Base-by-base conservation (phyloP, 2,888 invertebrate genomes). In the Chorisops tibialis region DNA sequence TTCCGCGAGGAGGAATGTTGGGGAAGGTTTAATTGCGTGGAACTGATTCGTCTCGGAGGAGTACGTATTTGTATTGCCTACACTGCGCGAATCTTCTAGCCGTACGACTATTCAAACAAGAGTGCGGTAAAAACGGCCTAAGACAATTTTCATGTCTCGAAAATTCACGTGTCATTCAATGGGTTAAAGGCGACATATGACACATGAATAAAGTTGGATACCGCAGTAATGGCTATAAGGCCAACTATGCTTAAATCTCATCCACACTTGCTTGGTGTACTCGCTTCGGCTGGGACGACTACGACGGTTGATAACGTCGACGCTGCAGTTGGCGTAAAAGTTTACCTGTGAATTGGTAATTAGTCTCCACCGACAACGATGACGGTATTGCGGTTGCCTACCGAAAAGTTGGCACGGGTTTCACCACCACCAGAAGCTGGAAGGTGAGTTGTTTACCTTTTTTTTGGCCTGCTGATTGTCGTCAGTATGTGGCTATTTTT, bases 391-490 rank as follows among this genome's bases (percentile, higher is more conserved):
- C 22, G 24, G 48, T 24, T 48, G 22, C 24, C 48, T 22, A 11
- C 48, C 24, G 16, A 48, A 48, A 48, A 48, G n/a, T 48, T 48
- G 48, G 48, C 48, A 48, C 48, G 48, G 22, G 48, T 24, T 30
- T 48, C 48, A 22, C n/a, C 22, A 24, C 16, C 48, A 11, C n/a
- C 41, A 45, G 45, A 18, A 45, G 19, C 45, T 18, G 45, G 11
- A 45, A 19, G 18, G 9, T 18, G 11, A 2, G 14, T 45, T 45
- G 45, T 45, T 45, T 45, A 6, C 45, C 4, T 45, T 45, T 45
- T 45, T 45, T 45, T 45, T 45, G 11, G 16, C n/a, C n/a, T n/a
- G n/a, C n/a, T n/a, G n/a, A n/a, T n/a, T n/a, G n/a, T 30, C 7
- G 30, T 30, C 30, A 30, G 9, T 30, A 9, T 30, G 30, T 30